A percentile compares a stretch with the other conserved stretches of the same genome.
Evolutionary conservation across 2,797 vertebrate genomes (phyloP).

Genomic region (Simalia tracyae): DNA sequence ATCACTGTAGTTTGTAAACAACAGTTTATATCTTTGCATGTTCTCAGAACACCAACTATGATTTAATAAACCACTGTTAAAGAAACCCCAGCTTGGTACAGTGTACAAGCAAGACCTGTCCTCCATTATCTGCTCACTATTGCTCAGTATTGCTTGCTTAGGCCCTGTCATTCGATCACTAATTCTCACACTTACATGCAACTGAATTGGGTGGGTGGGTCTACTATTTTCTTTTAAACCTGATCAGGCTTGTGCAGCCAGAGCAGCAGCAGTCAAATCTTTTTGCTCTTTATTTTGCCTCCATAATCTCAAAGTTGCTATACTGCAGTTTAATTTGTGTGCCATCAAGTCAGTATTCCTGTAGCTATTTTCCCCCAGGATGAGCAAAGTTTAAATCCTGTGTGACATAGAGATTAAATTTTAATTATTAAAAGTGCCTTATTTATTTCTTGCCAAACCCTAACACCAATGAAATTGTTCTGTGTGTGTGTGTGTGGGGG

Average conservation of each 20-base stretch:
- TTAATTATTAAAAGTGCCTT: not conserved
- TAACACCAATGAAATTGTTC: not conserved
- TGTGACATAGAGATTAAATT: not conserved
- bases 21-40: not conserved
- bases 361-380: not conserved
- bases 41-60: not conserved
- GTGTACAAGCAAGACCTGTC: not conserved
- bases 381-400: not conserved
- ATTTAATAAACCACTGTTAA: not conserved
- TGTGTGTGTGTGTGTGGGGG: accelerated
- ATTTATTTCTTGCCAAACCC: not conserved
- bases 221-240: not conserved
- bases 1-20: not conserved
- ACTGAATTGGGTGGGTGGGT: not conserved
- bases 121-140: not conserved
- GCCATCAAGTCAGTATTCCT: not conserved
- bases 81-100: not conserved
- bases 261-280: not conserved
- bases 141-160: not conserved
- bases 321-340: not conserved
- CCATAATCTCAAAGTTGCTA: not conserved
- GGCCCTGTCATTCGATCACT: not conserved
- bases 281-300: not conserved
- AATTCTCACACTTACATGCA: not conserved
- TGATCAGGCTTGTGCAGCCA: not conserved